phyloP scores from a whole-genome alignment of 2,888 invertebrate genomes.

The Yponomeuta cagnagella region DNA sequence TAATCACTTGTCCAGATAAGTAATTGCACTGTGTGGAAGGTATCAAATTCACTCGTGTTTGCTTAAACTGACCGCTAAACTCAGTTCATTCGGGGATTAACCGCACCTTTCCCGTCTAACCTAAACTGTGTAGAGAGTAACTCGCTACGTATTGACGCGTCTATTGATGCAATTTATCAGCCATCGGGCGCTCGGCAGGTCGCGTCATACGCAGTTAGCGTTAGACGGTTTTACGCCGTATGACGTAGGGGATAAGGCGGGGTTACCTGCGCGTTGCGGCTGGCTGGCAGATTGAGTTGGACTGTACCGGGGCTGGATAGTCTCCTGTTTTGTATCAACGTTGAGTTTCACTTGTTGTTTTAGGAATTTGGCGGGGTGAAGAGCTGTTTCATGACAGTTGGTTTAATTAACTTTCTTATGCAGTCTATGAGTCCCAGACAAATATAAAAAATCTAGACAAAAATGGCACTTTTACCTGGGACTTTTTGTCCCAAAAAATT shows the following conservation, averaged over 20 bases:
- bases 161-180: slow-evolving; percentile 75
- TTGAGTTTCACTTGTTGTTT: neutral
- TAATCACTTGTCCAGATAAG: too few relatives aligned
- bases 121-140: neutral
- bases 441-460: too few relatives aligned
- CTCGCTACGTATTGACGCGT: neutral
- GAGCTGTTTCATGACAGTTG: too few relatives aligned
- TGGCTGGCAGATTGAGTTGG: neutral
- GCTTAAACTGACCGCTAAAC: too few relatives aligned
- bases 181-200: slow-evolving; percentile 33
- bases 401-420: too few relatives aligned
- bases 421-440: too few relatives aligned
- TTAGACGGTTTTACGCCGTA: neutral
- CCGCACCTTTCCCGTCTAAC: neutral
- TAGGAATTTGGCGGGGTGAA: neutral
- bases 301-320: neutral
- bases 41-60: too few relatives aligned
- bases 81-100: neutral
- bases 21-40: too few relatives aligned
- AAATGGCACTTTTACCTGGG: too few relatives aligned
- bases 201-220: slow-evolving; percentile 8
- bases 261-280: slow-evolving; percentile 7
- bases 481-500: too few relatives aligned
- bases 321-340: neutral
- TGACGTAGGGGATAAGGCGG: slow-evolving; percentile 3